Evolutionary conservation across 2,888 invertebrate species (phyloP).

Genomic region (Cyclophora albipunctata): DNA sequence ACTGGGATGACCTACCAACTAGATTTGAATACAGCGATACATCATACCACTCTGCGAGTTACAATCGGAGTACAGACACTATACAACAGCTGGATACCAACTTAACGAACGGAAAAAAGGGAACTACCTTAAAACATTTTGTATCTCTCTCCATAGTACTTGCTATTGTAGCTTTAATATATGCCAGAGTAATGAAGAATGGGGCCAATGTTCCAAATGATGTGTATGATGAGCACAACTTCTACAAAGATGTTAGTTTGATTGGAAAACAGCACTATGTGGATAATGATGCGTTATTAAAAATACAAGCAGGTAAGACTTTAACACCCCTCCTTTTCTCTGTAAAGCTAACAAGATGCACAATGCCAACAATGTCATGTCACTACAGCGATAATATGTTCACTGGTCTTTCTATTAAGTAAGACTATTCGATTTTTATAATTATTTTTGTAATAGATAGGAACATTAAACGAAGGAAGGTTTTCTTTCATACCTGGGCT

Average conservation of each 20-base stretch:
- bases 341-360: neutral
- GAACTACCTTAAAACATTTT: neutral
- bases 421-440: too few relatives aligned
- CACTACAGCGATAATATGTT: neutral
- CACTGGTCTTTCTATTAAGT: too few relatives aligned
- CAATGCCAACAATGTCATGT: neutral
- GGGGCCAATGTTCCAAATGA: neutral
- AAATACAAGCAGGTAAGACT: constrained; percentile 50
- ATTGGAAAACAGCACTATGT: constrained; percentile 50
- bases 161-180: neutral
- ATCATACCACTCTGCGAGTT: constrained; percentile 10
- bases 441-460: too few relatives aligned
- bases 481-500: neutral
- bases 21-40: constrained; percentile 10
- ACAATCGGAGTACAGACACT: constrained; percentile 1
- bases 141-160: neutral
- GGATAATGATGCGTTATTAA: constrained; percentile 43
- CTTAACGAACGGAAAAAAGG: neutral
- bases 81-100: neutral
- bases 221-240: constrained; percentile 38
- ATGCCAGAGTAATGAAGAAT: neutral
- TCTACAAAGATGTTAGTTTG: constrained; percentile 43
- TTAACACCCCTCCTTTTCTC: neutral
- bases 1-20: constrained; percentile 20
- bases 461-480: neutral